Base-by-base conservation (phyloP, 2,797 vertebrate species). In the Tokudaia tokunoshimensis region DNA sequence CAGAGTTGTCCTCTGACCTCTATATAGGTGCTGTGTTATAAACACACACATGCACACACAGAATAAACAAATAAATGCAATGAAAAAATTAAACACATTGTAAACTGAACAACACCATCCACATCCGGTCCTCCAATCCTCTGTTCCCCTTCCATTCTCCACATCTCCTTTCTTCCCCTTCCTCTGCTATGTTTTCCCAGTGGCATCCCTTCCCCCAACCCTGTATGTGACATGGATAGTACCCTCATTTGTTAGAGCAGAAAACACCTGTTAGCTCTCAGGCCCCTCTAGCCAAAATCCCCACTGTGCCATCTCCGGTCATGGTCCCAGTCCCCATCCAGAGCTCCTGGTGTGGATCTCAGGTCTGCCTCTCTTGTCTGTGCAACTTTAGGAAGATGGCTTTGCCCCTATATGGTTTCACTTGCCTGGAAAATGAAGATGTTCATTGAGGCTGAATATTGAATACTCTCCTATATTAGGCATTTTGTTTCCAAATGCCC, bases 271-370 rank as follows among this genome's bases (percentile, higher is more conserved):
- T 37, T 37, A 31, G n/a, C 15, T 79, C 52, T 85, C 22, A 65
- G 76, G 34, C 0, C 15, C 44, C n/a, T 52, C 7, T 17, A 72
- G 34, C 29, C 61, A 65, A 91, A 47, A 61, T 65, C 17, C 15
- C 34, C 0, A 8, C 63, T 6, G 20, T 57, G 47, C 17, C 1
- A 0, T 22, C 57, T 81, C 59, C 61, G 72, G n/a, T 47, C 1
- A 75, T 82, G 6, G 11, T 63, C 84, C 26, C 20, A 19, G 26
- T 4, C 44, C 20, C 37, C 17, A 11, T 37, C 34, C 63, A 50
- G 47, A 12, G 17, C 19, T 8, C 63, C 29, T 12, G 4, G 17
- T 37, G 2, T 59, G 34, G 82, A 19, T 17, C 55, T 57, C 79
- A 88, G 22, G 59, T 44, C 44, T 19, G 15, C 10, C 7, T 1